Evolutionary conservation across 92 coral and sea anemone species (phyloP).

Genomic region (Parazoanthus swiftii): DNA sequence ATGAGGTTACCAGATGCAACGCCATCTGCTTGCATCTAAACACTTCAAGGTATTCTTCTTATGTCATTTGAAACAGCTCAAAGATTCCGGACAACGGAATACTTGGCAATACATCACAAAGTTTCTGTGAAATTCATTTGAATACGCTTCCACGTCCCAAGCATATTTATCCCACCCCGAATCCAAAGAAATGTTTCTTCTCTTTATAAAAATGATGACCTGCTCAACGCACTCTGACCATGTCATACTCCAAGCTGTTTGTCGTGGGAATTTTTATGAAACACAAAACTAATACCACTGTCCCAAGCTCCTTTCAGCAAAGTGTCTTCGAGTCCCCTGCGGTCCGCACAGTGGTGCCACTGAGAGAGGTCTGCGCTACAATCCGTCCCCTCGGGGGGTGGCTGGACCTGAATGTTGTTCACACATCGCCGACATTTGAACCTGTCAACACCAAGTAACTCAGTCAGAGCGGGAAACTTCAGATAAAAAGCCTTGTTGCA

Average conservation of each 20-base stretch:
- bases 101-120: too few species aligned
- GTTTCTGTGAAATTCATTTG: too few species aligned
- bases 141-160: too few species aligned
- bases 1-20: too few species aligned
- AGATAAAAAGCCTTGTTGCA: too few species aligned
- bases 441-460: conserved; percentile 34
- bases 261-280: conserved; percentile 93
- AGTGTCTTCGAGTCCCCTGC: conserved; percentile 82
- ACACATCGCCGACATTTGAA: conserved; percentile 94
- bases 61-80: too few species aligned
- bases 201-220: neutral
- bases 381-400: conserved; percentile 76
- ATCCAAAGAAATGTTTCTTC: neutral
- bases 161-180: too few species aligned
- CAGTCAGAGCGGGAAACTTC: neutral
- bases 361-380: conserved; percentile 86
- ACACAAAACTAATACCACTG: conserved; percentile 90
- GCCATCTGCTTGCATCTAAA: too few species aligned
- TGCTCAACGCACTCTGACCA: neutral
- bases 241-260: conserved; percentile 78
- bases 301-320: conserved; percentile 89
- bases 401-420: conserved; percentile 91
- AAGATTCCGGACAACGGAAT: neutral
- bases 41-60: too few species aligned
- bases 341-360: conserved; percentile 93